Conservation (phyloP, 2,888 invertebrate genomes). For the Cephalotes varians region DNA sequence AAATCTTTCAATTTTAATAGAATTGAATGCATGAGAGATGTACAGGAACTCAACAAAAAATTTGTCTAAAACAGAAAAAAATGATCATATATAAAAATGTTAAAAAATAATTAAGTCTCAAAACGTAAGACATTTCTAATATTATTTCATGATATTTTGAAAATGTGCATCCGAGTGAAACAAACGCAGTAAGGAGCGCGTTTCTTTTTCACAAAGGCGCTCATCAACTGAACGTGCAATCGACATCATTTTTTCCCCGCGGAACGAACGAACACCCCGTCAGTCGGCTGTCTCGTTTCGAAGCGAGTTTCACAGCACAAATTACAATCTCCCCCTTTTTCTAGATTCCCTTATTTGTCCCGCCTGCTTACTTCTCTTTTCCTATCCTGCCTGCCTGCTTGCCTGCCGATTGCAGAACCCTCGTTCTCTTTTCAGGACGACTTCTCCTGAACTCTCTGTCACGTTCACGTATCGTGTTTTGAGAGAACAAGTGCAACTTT, state of each 20-base stretch:
- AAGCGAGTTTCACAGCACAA: constrained; percentile 66
- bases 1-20: constrained; percentile 8
- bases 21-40: not conserved
- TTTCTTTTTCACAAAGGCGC: constrained; percentile 29
- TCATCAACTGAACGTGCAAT: constrained; percentile 62
- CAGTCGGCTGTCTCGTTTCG: constrained; percentile 71
- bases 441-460: constrained; percentile 60
- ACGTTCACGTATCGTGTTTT: constrained; percentile 65
- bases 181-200: not conserved
- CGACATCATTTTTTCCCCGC: constrained; percentile 53
- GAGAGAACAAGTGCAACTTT: constrained; percentile 8
- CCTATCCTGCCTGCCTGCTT: not conserved
- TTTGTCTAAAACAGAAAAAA: not conserved
- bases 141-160: not conserved
- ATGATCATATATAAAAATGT: not conserved
- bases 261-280: constrained; percentile 56
- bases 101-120: not conserved
- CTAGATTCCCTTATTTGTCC: constrained; percentile 72
- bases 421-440: constrained; percentile 60
- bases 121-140: not conserved
- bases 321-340: constrained; percentile 72
- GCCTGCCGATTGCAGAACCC: constrained; percentile 37
- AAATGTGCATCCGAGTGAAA: not conserved
- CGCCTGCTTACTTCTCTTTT: constrained; percentile 45
- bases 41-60: too few species aligned